Evolutionary conservation across 2,888 invertebrate genomes (phyloP).

Genomic region (Apotomis betuletana): DNA sequence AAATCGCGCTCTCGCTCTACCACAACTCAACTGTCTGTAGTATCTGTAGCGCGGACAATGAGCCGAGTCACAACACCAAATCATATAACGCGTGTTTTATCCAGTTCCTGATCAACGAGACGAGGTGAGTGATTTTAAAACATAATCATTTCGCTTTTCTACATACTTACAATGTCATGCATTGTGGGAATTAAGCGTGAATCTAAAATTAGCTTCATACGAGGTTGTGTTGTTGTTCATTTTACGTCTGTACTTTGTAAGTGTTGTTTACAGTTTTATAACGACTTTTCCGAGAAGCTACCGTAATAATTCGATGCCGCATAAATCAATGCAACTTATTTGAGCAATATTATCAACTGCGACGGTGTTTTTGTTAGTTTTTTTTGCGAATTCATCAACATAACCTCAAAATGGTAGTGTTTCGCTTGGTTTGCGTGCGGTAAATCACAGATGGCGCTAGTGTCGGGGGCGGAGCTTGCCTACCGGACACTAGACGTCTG

Average conservation of each 20-base stretch:
- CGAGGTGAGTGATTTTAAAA: constrained; percentile 61
- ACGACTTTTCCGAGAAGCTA: constrained; percentile 34
- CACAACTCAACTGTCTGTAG: constrained; percentile 31
- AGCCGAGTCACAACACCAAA: constrained; percentile 70
- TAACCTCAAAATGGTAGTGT: constrained; percentile 63
- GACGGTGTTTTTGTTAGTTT: constrained; percentile 3
- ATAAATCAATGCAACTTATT: constrained; percentile 30
- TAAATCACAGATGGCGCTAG: constrained; percentile 61
- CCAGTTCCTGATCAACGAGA: constrained; percentile 42
- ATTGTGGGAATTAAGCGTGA: constrained; percentile 3
- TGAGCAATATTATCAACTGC: not conserved
- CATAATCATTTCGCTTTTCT: constrained; percentile 40
- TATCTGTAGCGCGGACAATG: constrained; percentile 52
- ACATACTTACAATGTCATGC: constrained; percentile 41
- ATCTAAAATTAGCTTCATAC: constrained; percentile 28
- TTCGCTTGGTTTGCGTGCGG: constrained; percentile 43
- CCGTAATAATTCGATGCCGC: constrained; percentile 16
- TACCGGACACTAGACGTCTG: constrained; percentile 58
- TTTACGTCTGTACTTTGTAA: constrained; percentile 48
- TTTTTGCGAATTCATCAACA: constrained; percentile 44
- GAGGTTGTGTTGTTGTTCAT: constrained; percentile 45
- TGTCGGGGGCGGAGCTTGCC: constrained; percentile 58
- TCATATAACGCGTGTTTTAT: constrained; percentile 49
- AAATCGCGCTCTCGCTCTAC: constrained; percentile 55
- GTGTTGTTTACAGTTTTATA: constrained; percentile 40